phyloP scores from a whole-genome alignment of 2,113 vertebrate genomes.

The Heliornis fulica region DNA sequence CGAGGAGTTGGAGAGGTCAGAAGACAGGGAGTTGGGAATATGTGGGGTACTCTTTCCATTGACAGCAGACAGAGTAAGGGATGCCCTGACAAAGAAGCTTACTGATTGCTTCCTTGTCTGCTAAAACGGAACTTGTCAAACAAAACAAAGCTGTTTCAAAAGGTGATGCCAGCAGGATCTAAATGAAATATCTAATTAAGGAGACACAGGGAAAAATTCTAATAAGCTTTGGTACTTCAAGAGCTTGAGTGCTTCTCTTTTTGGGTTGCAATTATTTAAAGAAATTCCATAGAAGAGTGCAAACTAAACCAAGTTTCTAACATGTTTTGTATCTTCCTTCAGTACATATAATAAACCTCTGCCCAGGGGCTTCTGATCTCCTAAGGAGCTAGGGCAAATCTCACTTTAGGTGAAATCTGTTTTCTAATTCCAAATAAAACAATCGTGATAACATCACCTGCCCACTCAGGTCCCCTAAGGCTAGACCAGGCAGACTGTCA shows the following conservation, averaged over 20 bases:
- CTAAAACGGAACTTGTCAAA: not conserved
- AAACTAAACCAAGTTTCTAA: not conserved
- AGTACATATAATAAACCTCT: not conserved
- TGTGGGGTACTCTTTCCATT: not conserved
- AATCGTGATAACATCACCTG: not conserved
- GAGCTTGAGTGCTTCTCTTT: not conserved
- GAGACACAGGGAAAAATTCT: accelerated
- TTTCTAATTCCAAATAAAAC: not conserved
- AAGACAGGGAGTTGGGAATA: not conserved
- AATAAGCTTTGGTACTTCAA: not conserved
- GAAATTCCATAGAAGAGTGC: not conserved
- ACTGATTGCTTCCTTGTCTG: not conserved
- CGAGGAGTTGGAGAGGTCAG: not conserved
- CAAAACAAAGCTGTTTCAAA: not conserved
- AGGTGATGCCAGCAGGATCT: not conserved
- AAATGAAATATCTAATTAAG: not conserved
- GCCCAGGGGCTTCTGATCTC: not conserved
- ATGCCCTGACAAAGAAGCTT: not conserved
- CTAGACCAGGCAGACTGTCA: not conserved
- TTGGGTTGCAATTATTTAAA: not conserved
- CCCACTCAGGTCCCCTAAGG: not conserved
- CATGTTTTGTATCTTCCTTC: not conserved
- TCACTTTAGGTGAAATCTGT: not conserved
- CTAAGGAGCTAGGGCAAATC: not conserved
- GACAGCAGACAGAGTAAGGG: not conserved